Conservation (phyloP, 2,888 invertebrate genomes). For the Monopis laevigella region DNA sequence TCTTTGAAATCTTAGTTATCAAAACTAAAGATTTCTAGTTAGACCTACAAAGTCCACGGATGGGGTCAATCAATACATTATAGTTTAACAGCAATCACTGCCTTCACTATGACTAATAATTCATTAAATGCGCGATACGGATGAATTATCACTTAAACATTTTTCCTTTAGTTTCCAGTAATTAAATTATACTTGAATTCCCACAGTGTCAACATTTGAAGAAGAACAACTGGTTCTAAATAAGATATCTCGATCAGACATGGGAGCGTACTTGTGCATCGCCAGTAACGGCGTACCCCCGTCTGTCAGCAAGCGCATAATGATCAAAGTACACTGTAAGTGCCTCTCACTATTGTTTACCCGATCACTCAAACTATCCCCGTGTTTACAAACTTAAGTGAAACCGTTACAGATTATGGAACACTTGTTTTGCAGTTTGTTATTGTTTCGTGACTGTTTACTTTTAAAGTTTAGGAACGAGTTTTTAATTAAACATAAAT, state of each 20-base stretch:
- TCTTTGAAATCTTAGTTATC: too few species aligned
- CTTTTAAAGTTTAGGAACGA: background rate
- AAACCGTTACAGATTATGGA: background rate
- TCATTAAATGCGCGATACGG: too few species aligned
- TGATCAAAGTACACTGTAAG: constrained; percentile 91
- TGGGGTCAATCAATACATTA: too few species aligned
- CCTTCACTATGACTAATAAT: too few species aligned
- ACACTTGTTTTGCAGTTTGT: background rate
- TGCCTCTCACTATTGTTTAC: constrained; percentile 30
- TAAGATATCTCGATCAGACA: constrained; percentile 87
- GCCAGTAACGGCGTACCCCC: constrained; percentile 90
- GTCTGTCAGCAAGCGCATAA: constrained; percentile 87
- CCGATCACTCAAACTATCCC: constrained; percentile 9
- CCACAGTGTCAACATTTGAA: constrained; percentile 72
- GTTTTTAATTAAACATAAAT: too few species aligned
- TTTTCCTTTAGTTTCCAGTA: background rate
- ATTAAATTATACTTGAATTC: constrained; percentile 16
- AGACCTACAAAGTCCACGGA: too few species aligned
- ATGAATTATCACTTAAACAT: too few species aligned
- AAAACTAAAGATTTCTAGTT: too few species aligned
- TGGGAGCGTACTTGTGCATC: constrained; percentile 92
- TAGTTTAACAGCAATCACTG: too few species aligned
- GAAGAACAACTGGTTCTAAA: constrained; percentile 80
- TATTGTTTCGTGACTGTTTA: background rate
- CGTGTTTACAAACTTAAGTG: constrained; percentile 3